Evolutionary conservation across 2,797 vertebrate genomes (phyloP).

Genomic region (Sciurus vulgaris): DNA sequence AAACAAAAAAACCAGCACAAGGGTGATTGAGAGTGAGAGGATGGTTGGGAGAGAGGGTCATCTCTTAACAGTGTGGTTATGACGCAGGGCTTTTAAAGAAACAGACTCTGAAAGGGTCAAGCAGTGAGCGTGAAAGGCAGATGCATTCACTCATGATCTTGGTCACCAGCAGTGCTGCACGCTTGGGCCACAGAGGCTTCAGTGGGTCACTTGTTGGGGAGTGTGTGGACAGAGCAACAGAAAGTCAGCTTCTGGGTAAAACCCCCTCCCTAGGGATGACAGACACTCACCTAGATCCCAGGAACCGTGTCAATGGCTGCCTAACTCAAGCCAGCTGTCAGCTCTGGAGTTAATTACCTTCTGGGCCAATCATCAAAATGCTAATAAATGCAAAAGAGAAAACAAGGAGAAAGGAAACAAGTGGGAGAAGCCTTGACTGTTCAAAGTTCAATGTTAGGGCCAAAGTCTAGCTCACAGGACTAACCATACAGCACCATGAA

Average conservation of each 20-base stretch:
- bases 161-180: not conserved
- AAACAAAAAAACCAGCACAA: not conserved
- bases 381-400: conserved; percentile 44
- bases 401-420: not conserved
- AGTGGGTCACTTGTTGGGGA: not conserved
- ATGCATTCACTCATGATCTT: not conserved
- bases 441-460: not conserved
- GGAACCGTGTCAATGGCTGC: not conserved
- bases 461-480: not conserved
- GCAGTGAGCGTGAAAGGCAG: not conserved
- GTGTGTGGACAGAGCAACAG: not conserved
- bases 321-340: not conserved
- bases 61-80: not conserved
- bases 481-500: accelerated
- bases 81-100: not conserved
- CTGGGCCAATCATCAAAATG: conserved; percentile 24
- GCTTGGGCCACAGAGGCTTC: not conserved
- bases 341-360: not conserved
- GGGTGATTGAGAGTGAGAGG: not conserved
- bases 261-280: not conserved
- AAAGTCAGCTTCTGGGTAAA: not conserved
- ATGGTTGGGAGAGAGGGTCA: not conserved
- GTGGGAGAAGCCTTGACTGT: not conserved
- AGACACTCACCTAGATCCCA: not conserved
- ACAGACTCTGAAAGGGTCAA: not conserved